A percentile compares a stretch with the other conserved stretches of the same genome.
Conservation (phyloP, 2,797 vertebrate species). For the Leuciscus waleckii region DNA sequence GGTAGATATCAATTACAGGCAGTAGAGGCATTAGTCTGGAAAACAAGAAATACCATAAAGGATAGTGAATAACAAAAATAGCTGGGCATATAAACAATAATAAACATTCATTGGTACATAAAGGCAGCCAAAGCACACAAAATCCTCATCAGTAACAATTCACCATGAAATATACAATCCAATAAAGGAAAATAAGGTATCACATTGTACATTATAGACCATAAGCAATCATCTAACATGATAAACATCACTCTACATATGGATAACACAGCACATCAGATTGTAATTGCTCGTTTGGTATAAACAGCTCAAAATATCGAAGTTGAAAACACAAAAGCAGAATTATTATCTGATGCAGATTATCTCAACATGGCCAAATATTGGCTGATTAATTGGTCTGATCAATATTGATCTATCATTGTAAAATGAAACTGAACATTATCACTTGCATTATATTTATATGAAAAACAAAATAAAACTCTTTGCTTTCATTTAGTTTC, state of each 20-base stretch:
- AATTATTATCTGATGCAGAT: constrained; percentile 1
- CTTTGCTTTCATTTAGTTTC: not conserved
- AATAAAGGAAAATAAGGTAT: too few species aligned
- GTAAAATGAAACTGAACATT: not conserved
- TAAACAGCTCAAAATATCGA: not conserved
- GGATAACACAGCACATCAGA: not conserved
- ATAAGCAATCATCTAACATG: not conserved
- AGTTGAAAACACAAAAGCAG: not conserved
- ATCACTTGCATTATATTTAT: not conserved
- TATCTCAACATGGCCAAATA: not conserved
- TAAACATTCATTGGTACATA: too few species aligned
- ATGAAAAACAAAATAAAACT: not conserved
- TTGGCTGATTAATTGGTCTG: not conserved
- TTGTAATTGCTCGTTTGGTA: not conserved
- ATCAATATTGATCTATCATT: not conserved
- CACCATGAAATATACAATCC: too few species aligned
- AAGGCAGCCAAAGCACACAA: too few species aligned
- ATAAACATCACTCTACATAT: not conserved
- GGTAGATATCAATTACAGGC: too few species aligned
- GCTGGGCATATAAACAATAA: too few species aligned
- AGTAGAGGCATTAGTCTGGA: too few species aligned
- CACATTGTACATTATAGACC: not conserved
- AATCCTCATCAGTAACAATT: too few species aligned
- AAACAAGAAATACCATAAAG: too few species aligned
- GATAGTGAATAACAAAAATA: too few species aligned